Evolutionary conservation across 2,797 vertebrate genomes (phyloP), one percentile per base, ranked within the genome.

Genomic region (Premnoplex brunnescens): DNA sequence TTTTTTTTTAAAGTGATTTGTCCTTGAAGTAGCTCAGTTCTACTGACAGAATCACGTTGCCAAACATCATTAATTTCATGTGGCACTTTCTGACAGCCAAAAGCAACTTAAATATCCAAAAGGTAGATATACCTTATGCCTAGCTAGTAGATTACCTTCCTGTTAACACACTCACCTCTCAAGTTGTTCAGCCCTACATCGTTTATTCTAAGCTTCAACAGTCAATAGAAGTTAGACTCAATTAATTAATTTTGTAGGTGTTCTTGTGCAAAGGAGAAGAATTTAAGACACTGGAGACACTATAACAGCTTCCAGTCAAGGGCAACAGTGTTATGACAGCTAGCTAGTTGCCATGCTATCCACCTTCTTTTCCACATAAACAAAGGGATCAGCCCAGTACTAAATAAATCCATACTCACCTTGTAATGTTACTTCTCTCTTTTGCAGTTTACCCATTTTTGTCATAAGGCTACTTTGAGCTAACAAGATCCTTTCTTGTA

Each of bases 141-240:
- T 26, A 20, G 16, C 10, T 46, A 12, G 3, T n/a, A 73, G 14
- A 55, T 49, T 13, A 18, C 22, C 41, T 30, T 13, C 21, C 34
- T 41, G 10, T 26, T 24, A 14, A 44, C 4, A 58, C 7, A 36
- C 3, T 7, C 15, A 49, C 21, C 10, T 55, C 16, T 24, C 19
- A 55, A 6, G 6, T 22, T 3, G 1, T n/a, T 60, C 26, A 30
- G 30, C 20, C 82, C 23, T 20, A 41, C 2, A 1, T 7, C 12
- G 32, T n/a, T 66, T 75, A 28, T 30, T 66, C 23, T 72, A 26
- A 36, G 39, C 27, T 67, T 46, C 5, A 7, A 26, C 15, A 39
- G 30, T 66, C 54, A 34, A 22, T 16, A 67, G n/a, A 60, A 67
- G 5, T 39, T 36, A 34, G 7, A 13, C 3, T 81, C 18, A 52